Percentiles rank a stretch among this genome's conserved stretches.
These are phyloP conservation scores for Decapterus maruadsi DNA, from an alignment of 2,797 vertebrate species.

Conservation along the genomic window DNA sequence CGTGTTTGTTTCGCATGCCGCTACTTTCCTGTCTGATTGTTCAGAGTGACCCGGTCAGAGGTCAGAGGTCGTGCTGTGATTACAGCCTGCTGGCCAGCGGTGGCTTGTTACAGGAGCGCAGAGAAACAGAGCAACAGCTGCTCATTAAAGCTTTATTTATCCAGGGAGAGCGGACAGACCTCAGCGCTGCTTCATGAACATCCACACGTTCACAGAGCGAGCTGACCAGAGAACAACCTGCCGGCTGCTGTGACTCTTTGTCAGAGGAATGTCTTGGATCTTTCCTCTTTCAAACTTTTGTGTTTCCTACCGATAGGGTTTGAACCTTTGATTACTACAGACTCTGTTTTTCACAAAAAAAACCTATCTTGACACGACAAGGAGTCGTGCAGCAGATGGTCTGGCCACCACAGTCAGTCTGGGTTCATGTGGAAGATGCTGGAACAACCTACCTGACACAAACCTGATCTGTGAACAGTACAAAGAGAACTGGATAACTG, in stretches of 20 bases:
- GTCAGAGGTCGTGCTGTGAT: conserved; percentile 42
- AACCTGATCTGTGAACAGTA: too few species aligned
- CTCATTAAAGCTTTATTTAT: conserved; percentile 32
- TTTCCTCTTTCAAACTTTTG: too few species aligned
- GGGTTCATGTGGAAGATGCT: too few species aligned
- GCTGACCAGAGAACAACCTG: conserved; percentile 15
- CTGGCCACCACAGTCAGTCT: too few species aligned
- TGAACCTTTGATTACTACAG: too few species aligned
- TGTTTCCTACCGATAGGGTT: too few species aligned
- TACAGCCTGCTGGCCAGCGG: conserved; percentile 23
- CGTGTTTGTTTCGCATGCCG: conserved; percentile 5
- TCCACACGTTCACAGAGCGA: conserved; percentile 14
- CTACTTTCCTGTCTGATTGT: conserved; percentile 21
- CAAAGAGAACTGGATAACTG: too few species aligned
- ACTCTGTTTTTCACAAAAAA: too few species aligned
- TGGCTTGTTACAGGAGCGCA: conserved; percentile 16
- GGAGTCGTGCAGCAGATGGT: too few species aligned
- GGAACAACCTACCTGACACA: too few species aligned
- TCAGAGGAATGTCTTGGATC: too few species aligned
- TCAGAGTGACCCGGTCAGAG: conserved; percentile 23
- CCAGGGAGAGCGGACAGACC: conserved; percentile 4
- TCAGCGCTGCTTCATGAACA: not conserved
- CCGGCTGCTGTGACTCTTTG: not conserved
- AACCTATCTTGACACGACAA: too few species aligned
- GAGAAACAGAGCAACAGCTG: conserved; percentile 38